Conservation (phyloP, 2,113 vertebrate species). For the Euleptes europaea region DNA sequence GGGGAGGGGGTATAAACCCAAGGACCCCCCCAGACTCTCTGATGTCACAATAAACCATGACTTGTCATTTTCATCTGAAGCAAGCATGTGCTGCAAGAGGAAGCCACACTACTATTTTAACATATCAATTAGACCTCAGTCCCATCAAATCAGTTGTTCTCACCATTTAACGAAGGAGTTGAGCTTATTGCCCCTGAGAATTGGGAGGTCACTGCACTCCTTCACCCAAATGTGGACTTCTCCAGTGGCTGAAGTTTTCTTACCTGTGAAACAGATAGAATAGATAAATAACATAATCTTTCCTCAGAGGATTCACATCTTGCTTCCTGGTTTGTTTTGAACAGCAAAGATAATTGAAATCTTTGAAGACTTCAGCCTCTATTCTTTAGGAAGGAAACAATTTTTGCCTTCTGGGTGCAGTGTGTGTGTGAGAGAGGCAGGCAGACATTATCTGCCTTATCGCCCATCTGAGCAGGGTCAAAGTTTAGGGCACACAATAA, state of each 20-base stretch:
- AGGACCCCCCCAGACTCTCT: too few species aligned
- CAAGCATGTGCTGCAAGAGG: background rate
- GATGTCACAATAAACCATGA: too few species aligned
- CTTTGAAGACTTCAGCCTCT: too few species aligned
- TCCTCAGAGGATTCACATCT: background rate
- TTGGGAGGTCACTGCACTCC: constrained; percentile 86
- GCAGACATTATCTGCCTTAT: background rate
- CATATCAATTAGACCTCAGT: too few species aligned
- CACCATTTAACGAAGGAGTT: constrained; percentile 97
- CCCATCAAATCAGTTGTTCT: background rate
- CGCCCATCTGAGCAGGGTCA: background rate
- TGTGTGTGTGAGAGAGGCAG: too few species aligned
- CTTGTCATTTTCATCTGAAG: too few species aligned
- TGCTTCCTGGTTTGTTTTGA: background rate
- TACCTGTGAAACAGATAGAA: constrained; percentile 69
- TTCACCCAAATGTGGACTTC: constrained; percentile 97
- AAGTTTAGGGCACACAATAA: too few species aligned
- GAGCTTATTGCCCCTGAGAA: constrained; percentile 79
- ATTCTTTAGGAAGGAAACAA: too few species aligned
- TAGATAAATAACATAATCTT: too few species aligned
- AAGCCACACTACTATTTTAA: background rate
- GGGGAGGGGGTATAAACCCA: too few species aligned
- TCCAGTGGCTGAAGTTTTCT: constrained; percentile 75
- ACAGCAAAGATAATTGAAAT: too few species aligned
- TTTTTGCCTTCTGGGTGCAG: too few species aligned